phyloP scores from a whole-genome alignment of 2,888 invertebrate genomes.

The Limenitis arthemis region DNA sequence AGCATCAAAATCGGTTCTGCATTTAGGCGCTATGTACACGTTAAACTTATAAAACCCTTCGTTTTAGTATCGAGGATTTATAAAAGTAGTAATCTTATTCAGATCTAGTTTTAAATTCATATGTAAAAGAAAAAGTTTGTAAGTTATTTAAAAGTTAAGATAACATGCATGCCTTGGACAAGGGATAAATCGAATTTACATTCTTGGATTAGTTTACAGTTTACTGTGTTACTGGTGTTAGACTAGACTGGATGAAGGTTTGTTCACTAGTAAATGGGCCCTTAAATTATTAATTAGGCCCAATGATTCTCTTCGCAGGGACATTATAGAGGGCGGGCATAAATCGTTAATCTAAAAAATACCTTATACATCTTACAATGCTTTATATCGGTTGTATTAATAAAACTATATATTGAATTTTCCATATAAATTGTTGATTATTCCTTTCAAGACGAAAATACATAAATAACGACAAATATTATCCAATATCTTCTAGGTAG shows the following conservation, averaged over 20 bases:
- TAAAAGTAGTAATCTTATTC: neutral
- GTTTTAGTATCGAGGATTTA: neutral
- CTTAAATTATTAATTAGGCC: no score
- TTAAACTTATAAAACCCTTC: neutral
- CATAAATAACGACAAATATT: no score
- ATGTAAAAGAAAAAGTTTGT: slow-evolving; percentile 23
- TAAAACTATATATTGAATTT: neutral
- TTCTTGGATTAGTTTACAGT: slow-evolving; percentile 12
- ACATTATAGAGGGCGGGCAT: no score
- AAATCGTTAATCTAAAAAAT: no score
- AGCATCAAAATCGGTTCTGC: no score
- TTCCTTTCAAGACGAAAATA: no score
- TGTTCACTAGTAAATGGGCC: no score
- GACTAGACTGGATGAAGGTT: neutral
- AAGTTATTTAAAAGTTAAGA: slow-evolving; percentile 26
- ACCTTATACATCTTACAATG: no score
- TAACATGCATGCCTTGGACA: slow-evolving; percentile 25
- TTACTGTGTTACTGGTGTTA: slow-evolving; percentile 1
- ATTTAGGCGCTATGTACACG: no score
- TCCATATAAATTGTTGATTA: neutral
- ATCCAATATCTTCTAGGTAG: no score
- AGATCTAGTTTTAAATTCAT: slow-evolving; percentile 1
- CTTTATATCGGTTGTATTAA: no score
- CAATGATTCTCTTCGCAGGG: no score
- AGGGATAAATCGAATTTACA: slow-evolving; percentile 17